These are phyloP conservation scores for Metellina segmentata DNA, from an alignment of 2,888 invertebrate species.

Conservation along the genomic window DNA sequence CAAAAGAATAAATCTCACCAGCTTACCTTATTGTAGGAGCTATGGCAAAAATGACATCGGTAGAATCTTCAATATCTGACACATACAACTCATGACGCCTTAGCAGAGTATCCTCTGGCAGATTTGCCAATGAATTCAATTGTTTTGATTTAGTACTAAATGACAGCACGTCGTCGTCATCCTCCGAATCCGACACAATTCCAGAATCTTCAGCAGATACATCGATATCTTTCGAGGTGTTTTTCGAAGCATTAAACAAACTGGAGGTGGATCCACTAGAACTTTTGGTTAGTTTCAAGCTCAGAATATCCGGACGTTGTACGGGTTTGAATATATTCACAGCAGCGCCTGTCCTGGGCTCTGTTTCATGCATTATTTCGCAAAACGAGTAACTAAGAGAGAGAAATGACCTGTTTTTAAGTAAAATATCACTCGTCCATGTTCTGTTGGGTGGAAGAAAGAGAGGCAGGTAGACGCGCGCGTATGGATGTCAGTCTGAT, in stretches of 20 bases:
- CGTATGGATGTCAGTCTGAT: background rate
- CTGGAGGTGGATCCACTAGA: slow-evolving; percentile 8
- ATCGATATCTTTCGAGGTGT: background rate
- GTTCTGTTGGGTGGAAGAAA: background rate
- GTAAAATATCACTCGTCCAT: background rate
- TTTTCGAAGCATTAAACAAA: background rate
- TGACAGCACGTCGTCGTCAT: slow-evolving; percentile 28
- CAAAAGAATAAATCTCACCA: background rate
- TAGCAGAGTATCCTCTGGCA: slow-evolving; percentile 60
- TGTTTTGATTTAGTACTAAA: slow-evolving; percentile 7
- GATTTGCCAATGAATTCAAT: slow-evolving; percentile 7
- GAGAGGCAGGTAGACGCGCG: slow-evolving; percentile 8
- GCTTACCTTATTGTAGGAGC: slow-evolving; percentile 77
- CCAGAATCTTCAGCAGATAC: background rate
- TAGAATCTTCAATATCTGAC: slow-evolving; percentile 77
- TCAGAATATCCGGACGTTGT: slow-evolving; percentile 35
- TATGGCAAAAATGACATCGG: slow-evolving; percentile 76
- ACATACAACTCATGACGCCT: slow-evolving; percentile 77
- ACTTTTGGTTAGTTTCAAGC: background rate
- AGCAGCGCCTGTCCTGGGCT: background rate
- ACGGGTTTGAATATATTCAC: slow-evolving; percentile 64
- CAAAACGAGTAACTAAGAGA: no score
- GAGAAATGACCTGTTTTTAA: slow-evolving; percentile 7
- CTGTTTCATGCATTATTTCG: slow-evolving; percentile 5
- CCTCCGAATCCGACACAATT: slow-evolving; percentile 25